These are phyloP conservation scores for Todiramphus chloris DNA, from an alignment of 2,113 vertebrate species.

Conservation along the genomic window DNA sequence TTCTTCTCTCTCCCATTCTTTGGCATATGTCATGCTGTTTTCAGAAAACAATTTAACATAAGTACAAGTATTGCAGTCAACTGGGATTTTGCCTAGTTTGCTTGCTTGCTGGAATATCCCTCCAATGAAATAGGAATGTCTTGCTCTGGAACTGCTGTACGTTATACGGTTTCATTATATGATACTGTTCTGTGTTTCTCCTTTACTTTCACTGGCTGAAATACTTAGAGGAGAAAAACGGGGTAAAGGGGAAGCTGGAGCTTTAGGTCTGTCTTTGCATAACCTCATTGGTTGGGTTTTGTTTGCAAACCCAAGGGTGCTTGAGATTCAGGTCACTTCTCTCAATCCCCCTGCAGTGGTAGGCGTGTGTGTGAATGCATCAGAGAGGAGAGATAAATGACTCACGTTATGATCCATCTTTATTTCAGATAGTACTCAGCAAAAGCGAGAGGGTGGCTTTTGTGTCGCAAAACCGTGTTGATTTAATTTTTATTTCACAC, in stretches of 20 bases:
- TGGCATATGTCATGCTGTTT: background rate
- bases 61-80: background rate
- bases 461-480: background rate
- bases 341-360: conserved; percentile 35
- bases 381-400: conserved; percentile 57
- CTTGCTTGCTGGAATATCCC: background rate
- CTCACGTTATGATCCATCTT: conserved; percentile 57
- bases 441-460: conserved; percentile 31
- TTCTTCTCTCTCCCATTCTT: background rate
- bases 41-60: background rate
- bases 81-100: background rate
- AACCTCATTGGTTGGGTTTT: conserved; percentile 4
- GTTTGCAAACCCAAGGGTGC: conserved; percentile 42
- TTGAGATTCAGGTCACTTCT: conserved; percentile 67
- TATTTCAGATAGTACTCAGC: conserved; percentile 7
- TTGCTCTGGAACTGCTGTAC: background rate
- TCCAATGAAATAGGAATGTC: background rate
- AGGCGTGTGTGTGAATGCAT: conserved; percentile 46
- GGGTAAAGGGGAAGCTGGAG: background rate
- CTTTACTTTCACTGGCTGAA: background rate
- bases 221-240: background rate
- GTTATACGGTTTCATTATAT: background rate
- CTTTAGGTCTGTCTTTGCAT: conserved; percentile 11
- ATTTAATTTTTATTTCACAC: background rate
- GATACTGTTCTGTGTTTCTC: background rate